Conservation (phyloP, 1,140 invertebrate genomes). For the Leptinotarsa texana region DNA sequence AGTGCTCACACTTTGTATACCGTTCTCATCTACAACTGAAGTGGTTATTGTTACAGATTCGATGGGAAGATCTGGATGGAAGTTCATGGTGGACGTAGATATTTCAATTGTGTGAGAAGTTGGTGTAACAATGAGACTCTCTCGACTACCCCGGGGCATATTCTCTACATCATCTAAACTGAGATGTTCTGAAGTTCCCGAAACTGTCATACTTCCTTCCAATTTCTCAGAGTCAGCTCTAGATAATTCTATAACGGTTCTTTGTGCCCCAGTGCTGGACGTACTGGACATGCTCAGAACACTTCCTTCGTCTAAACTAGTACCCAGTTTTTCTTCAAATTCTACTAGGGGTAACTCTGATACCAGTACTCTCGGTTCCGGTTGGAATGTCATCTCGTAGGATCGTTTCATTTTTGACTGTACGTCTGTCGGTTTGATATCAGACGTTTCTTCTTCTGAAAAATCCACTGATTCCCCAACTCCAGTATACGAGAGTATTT, state of each 20-base stretch:
- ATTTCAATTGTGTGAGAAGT: conserved; percentile 49
- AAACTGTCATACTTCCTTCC: conserved; percentile 55
- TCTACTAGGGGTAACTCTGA: conserved; percentile 49
- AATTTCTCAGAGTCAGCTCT: conserved; percentile 53
- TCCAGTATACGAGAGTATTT: conserved; percentile 31
- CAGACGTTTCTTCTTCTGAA: conserved; percentile 58
- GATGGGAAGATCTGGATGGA: conserved; percentile 47
- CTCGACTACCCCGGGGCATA: conserved; percentile 40
- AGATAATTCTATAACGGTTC: conserved; percentile 61
- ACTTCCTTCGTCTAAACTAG: conserved; percentile 63
- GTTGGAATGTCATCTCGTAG: conserved; percentile 87
- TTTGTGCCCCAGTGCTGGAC: conserved; percentile 58
- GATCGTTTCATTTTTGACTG: conserved; percentile 81
- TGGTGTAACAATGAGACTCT: conserved; percentile 42
- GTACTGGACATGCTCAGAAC: conserved; percentile 61
- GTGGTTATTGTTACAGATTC: conserved; percentile 62
- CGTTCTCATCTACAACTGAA: conserved; percentile 58
- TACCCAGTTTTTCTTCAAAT: conserved; percentile 58
- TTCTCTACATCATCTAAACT: conserved; percentile 53
- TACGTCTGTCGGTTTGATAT: conserved; percentile 53
- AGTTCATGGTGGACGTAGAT: conserved; percentile 49
- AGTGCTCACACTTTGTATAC: conserved; percentile 59
- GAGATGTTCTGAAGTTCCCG: conserved; percentile 59
- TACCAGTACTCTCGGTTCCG: conserved; percentile 61
- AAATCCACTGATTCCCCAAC: conserved; percentile 53